A percentile compares a stretch with the other conserved stretches of the same genome.
Evolutionary conservation across 2,797 vertebrate species (phyloP).

Genomic region (Rhincodon typus): DNA sequence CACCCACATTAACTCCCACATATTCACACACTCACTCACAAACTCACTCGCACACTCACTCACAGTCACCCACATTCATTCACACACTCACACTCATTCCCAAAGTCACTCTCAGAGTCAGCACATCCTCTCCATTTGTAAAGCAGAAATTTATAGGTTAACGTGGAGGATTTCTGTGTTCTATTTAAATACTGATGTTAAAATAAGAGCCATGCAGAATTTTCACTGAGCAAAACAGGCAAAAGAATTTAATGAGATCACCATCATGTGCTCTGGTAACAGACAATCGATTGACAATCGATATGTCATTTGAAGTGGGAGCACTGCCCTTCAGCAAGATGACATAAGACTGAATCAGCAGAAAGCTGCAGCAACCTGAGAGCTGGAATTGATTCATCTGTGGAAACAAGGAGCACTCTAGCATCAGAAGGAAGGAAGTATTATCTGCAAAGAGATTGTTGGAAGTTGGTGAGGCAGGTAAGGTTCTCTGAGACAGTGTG

Average conservation of each 20-base stretch:
- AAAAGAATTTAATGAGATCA: neutral
- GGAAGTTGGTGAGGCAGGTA: neutral
- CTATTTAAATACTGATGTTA: neutral
- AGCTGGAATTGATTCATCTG: neutral
- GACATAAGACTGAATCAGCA: neutral
- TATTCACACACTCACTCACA: too few species aligned
- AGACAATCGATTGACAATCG: neutral
- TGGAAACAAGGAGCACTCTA: fast-evolving
- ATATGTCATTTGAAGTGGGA: neutral
- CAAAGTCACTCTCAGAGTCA: too few species aligned
- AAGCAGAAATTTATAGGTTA: neutral
- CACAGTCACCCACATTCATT: too few species aligned
- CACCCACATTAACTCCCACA: too few species aligned
- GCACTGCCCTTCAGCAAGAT: neutral
- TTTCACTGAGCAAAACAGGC: too few species aligned
- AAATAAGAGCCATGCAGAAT: neutral
- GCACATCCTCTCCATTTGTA: too few species aligned
- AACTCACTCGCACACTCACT: too few species aligned
- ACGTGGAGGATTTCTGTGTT: neutral
- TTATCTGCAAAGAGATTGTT: too few species aligned
- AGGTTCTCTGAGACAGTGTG: neutral
- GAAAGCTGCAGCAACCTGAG: neutral
- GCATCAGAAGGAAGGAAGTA: neutral
- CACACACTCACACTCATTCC: too few species aligned
- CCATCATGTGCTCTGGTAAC: neutral